These are phyloP conservation scores for Riparia riparia DNA, from an alignment of 2,113 vertebrate species.

Conservation along the genomic window DNA sequence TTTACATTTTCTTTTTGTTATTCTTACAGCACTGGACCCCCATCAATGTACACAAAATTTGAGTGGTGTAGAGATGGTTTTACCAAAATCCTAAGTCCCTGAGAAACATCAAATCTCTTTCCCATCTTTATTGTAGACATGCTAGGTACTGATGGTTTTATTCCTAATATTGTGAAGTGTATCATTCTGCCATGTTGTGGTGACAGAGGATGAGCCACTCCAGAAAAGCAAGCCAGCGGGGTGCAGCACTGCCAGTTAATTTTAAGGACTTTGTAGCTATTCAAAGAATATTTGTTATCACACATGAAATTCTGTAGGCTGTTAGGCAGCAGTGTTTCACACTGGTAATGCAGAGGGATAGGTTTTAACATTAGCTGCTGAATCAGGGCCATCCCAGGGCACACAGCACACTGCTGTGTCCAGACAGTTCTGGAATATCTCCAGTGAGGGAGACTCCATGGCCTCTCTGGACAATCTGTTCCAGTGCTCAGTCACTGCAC, in stretches of 20 bases:
- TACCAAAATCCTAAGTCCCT: neutral
- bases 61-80: neutral
- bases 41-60: neutral
- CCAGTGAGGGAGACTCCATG: neutral
- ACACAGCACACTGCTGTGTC: fast-evolving
- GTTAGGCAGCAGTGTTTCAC: neutral
- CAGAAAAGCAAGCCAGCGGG: neutral
- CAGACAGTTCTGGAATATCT: neutral
- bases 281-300: neutral
- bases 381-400: neutral
- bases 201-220: neutral
- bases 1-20: neutral
- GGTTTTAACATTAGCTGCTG: neutral
- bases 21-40: fast-evolving
- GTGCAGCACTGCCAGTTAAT: neutral
- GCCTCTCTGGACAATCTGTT: neutral
- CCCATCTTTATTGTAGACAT: neutral
- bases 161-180: neutral
- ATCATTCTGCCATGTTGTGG: neutral
- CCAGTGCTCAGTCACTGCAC: fast-evolving
- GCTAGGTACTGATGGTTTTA: neutral
- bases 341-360: too few species aligned
- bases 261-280: neutral
- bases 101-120: neutral
- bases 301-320: neutral